phyloP scores from a whole-genome alignment of 2,113 vertebrate species.

The Erythrocercus mccallii region DNA sequence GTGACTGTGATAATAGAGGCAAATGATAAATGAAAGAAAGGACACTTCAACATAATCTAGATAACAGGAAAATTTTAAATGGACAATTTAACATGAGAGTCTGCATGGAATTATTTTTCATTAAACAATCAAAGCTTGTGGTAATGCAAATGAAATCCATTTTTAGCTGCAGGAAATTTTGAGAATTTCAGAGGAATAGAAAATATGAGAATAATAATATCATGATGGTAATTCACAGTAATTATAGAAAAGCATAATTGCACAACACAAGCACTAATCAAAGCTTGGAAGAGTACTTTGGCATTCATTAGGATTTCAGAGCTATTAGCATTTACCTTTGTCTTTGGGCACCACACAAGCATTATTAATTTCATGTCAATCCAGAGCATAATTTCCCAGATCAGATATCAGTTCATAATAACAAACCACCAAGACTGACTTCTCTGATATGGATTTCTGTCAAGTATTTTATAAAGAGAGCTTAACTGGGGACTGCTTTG shows the following conservation, averaged over 20 bases:
- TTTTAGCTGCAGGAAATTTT: conserved; percentile 62
- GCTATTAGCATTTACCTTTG: conserved; percentile 49
- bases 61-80: conserved; percentile 41
- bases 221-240: conserved; percentile 57
- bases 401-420: background rate
- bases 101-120: conserved; percentile 53
- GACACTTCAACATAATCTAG: conserved; percentile 28
- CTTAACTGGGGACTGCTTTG: background rate
- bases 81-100: conserved; percentile 36
- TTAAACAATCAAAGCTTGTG: conserved; percentile 62
- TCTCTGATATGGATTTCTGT: conserved; percentile 4
- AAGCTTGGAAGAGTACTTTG: conserved; percentile 4
- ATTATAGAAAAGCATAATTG: conserved; percentile 65
- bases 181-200: conserved; percentile 50
- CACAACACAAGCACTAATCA: conserved; percentile 54
- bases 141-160: conserved; percentile 70
- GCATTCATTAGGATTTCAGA: conserved; percentile 52
- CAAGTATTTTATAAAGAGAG: background rate
- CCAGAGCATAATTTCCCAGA: conserved; percentile 6
- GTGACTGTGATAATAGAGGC: conserved; percentile 9
- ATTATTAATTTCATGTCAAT: conserved; percentile 15
- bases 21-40: conserved; percentile 34
- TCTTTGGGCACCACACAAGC: background rate
- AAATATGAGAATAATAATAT: conserved; percentile 53
- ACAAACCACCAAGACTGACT: background rate